Base-by-base conservation (phyloP, 2,888 invertebrate genomes). In the Zhengitettix transpicula region DNA sequence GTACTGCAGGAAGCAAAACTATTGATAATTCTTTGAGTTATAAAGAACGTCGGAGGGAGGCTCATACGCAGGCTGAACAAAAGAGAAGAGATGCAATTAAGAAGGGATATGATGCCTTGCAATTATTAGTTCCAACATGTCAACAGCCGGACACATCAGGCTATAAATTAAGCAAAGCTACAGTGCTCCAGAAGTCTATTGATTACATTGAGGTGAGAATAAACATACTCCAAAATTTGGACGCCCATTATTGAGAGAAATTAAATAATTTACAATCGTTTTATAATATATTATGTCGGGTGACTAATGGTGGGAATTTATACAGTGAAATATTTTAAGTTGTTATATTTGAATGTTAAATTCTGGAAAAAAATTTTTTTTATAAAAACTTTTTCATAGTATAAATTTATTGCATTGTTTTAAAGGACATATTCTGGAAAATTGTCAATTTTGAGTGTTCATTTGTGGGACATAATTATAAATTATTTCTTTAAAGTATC, bases 1-100 rank as follows among this genome's bases (percentile, higher is more conserved):
- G 47, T 8, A 47, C n/a, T 67, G 81, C 81, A 67, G 79, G 80
- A 63, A 73, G 75, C 60, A 81, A 80, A 65, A 75, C 75, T 58
- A 80, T 78, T 67, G 74, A 73, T 64, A 79, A 81, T 1, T 78
- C 89, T 2, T 74, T 91, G 61, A 92, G 88, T 69, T 96, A 95
- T 72, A 96, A 94, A 72, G 95, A 97, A 69, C 79, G 96, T 47
- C 80, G 96, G 59, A 79, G 96, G 63, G 95, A 96, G 73, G 96
- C 96, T 9, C 96, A 96, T 71, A 96, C 96, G 0, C 84, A 95
- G 76, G 96, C 97, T 3, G 97, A 97, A 73, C 96, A 97, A 72
- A 96, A 96, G 71, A 79, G 97, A 65, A 80, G 96, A 68, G 96
- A 97, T 80, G 95, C 96, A 1, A 97, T 97, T 64, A 97, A 96